Evolutionary conservation across 2,113 vertebrate genomes (phyloP).

Genomic region (Helogale parvula): DNA sequence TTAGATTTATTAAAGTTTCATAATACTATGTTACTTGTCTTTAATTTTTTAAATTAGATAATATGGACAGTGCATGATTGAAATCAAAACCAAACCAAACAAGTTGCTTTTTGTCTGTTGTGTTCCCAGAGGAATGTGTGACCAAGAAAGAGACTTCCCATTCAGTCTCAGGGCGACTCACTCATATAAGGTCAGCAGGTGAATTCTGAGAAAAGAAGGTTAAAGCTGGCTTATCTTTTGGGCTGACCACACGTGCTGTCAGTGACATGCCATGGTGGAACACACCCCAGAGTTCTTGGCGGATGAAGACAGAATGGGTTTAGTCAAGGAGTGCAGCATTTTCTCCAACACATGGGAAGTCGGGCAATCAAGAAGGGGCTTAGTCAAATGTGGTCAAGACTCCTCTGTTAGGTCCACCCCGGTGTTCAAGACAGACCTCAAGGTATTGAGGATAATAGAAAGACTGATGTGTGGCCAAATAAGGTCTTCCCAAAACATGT

Average conservation of each 20-base stretch:
- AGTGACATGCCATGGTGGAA: background rate
- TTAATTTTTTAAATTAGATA: background rate
- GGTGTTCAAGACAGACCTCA: background rate
- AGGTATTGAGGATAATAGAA: background rate
- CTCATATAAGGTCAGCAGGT: background rate
- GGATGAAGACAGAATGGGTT: background rate
- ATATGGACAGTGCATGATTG: background rate
- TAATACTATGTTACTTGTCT: background rate
- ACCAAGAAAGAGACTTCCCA: background rate
- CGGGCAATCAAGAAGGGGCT: background rate
- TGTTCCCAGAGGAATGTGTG: background rate
- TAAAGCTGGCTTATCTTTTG: background rate
- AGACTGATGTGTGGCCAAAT: background rate
- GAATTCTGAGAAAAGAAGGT: background rate
- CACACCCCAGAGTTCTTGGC: background rate
- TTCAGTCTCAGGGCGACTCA: background rate
- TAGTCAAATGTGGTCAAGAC: background rate
- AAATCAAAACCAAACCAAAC: background rate
- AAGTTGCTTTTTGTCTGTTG: background rate
- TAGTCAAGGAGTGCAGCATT: background rate
- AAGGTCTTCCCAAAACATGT: background rate
- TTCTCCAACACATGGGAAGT: background rate
- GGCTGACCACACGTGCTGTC: background rate
- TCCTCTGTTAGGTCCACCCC: background rate
- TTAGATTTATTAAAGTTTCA: conserved; percentile 19